Evolutionary conservation across 2,797 vertebrate genomes (phyloP), one percentile per base, ranked within the genome.

Genomic region (Limosa lapponica): DNA sequence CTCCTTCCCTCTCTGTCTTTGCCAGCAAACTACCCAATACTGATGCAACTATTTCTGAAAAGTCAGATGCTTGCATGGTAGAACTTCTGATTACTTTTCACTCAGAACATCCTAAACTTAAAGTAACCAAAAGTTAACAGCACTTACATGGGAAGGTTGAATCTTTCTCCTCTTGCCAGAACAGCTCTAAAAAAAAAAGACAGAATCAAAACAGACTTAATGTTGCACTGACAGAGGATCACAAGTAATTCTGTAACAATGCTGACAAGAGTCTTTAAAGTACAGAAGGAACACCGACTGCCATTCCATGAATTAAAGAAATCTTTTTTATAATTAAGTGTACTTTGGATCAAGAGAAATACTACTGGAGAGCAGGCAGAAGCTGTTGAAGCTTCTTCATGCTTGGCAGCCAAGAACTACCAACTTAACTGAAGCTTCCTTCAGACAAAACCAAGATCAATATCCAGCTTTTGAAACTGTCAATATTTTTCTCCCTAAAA

Each of bases 131-230:
- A 89, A 62, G 66, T 78, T 86, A 96, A 96, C 18, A 83, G 54
- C 51, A 97, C 98, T 96, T 95, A 99, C 99, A 74, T 99, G 99
- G 85, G 98, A 97, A 41, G 97, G 90, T 4, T 98, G 98, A 22
- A 98, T 96, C 97, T 99, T 99, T 49, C 98, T 98, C 95, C 99
- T 98, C 98, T 99, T 99, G 97, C 98, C 98, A 55, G 98, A 98
- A 96, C 98, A 99, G 97, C 98, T 98, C 99, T 99, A 96, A 66
- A 93, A 77, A 93, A 77, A 93, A 94, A 92, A 96, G 64, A 96
- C 37, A 93, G 16, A 61, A 83, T 74, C 52, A 87, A 85, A 90
- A 86, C 36, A 95, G 49, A 75, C 36, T 83, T 75, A 94, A 81
- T 48, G 46, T 87, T 90, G 64, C 41, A 84, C 36, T 77, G 43